Evolutionary conservation across 2,113 vertebrate genomes (phyloP).

Genomic region (Empidonax traillii): DNA sequence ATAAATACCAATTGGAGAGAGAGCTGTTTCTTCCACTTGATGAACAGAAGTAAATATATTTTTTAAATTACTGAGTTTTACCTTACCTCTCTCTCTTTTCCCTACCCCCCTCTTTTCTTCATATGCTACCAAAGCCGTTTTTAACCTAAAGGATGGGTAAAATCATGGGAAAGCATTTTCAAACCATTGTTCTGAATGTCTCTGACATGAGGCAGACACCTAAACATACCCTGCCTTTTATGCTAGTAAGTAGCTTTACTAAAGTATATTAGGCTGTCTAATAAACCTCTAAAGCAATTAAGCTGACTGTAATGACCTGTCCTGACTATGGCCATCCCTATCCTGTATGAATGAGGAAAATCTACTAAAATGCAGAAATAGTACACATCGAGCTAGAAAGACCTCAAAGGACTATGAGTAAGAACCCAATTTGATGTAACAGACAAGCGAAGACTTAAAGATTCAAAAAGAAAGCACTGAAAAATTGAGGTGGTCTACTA

Average conservation of each 20-base stretch:
- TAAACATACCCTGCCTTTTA: neutral
- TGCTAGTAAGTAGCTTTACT: neutral
- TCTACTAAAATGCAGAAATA: neutral
- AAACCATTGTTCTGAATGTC: neutral
- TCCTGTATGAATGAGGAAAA: neutral
- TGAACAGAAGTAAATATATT: neutral
- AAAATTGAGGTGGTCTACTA: neutral
- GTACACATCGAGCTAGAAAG: neutral
- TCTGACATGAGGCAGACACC: neutral
- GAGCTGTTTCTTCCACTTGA: neutral
- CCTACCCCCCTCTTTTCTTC: neutral
- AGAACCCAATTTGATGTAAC: neutral
- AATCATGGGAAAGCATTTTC: neutral
- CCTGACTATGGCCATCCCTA: neutral
- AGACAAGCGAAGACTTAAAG: neutral
- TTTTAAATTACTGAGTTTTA: rapidly evolving
- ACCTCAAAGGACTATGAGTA: neutral
- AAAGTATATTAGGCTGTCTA: neutral
- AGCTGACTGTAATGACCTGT: neutral
- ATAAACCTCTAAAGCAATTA: neutral
- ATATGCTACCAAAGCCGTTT: neutral
- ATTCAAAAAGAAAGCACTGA: neutral
- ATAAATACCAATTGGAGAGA: neutral
- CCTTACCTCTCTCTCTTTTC: neutral
- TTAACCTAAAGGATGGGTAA: neutral